Percentiles rank a stretch among this genome's conserved stretches.
phyloP scores from a whole-genome alignment of 2,888 invertebrate genomes.

The Caenorhabditis sp. region DNA sequence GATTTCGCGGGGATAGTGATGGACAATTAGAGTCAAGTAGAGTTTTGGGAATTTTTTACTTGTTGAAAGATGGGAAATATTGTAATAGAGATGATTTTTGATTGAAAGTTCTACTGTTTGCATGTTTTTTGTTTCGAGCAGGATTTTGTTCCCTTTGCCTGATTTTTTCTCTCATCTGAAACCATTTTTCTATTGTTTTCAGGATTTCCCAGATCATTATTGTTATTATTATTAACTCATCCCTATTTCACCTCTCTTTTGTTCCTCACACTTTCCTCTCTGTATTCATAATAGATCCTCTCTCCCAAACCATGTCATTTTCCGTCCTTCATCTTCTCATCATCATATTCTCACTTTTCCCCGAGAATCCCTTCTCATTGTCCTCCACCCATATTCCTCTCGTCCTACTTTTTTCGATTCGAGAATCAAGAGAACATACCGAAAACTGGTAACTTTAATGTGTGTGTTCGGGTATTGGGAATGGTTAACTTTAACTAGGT shows the following conservation, averaged over 20 bases:
- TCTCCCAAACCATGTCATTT: conserved; percentile 31
- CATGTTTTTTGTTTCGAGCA: too few relatives aligned
- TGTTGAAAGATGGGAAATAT: too few relatives aligned
- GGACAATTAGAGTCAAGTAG: not conserved
- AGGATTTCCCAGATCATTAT: conserved; percentile 43
- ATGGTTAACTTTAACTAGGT: too few relatives aligned
- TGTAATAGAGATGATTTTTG: too few relatives aligned
- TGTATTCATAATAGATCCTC: not conserved
- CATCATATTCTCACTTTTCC: conserved; percentile 17
- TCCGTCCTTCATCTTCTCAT: conserved; percentile 36
- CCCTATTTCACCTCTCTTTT: not conserved
- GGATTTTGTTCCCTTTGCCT: too few relatives aligned
- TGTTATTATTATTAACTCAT: not conserved
- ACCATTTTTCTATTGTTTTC: not conserved
- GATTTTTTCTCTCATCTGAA: not conserved
- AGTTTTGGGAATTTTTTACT: too few relatives aligned
- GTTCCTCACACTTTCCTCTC: conserved; percentile 28
- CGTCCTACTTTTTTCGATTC: conserved; percentile 33
- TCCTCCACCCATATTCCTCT: conserved; percentile 1
- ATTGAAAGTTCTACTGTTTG: too few relatives aligned
- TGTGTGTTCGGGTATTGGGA: not conserved
- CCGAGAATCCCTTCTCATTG: conserved; percentile 5
- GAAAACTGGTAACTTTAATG: conserved; percentile 44
- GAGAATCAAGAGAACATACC: conserved; percentile 19
- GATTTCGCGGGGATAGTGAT: not conserved